Base-by-base conservation (phyloP, 2,113 vertebrate species). In the Caranx ignobilis region DNA sequence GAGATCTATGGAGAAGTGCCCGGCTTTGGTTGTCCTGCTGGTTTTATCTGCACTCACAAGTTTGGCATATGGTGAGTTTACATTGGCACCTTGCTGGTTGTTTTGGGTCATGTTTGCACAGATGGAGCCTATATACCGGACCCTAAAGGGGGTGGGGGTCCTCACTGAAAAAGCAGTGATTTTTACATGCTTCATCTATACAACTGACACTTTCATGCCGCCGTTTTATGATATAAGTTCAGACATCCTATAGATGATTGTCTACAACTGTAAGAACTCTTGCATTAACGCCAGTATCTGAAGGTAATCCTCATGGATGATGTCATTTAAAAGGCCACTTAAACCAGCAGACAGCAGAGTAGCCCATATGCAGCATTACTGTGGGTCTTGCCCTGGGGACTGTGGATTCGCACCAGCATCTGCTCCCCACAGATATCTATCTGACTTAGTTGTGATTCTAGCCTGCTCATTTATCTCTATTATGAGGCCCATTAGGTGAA, bases 31-130 rank as follows among this genome's bases (percentile, higher is more conserved):
- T 71, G 75, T 86, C 48, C 65, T 94, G 3, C 78, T 89, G 80
- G 5, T 93, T 62, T 54, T 91, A 39, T 87, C 79, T 60, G 64
- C 82, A 11, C 84, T 95, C 82, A 75, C 80, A 87, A 87, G 88
- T 91, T 83, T 92, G 83, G 88, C 87, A 68, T 67, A 92, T 74
- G 95, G 95, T 96, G 81, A 95, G 95, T 91, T 89, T 5, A 47
- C 50, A 37, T 21, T 62, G 72, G 57, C 66, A 8, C n/a, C 55
- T 12, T 21, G 21, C 39, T 59, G 63, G 5, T 77, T 71, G 45
- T 61, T 84, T 59, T 26, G 48, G 60, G 7, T 82, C 43, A 1
- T 83, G 65, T 91, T 86, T 89, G 77, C 65, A 75, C 83, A 79
- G 71, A 86, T 86, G 78, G 87, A 57, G 68, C 65, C 61, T 54